These are phyloP conservation scores for Antedon mediterranea DNA, from an alignment of 53 echinoderm and acorn worm genomes.

Conservation along the genomic window DNA sequence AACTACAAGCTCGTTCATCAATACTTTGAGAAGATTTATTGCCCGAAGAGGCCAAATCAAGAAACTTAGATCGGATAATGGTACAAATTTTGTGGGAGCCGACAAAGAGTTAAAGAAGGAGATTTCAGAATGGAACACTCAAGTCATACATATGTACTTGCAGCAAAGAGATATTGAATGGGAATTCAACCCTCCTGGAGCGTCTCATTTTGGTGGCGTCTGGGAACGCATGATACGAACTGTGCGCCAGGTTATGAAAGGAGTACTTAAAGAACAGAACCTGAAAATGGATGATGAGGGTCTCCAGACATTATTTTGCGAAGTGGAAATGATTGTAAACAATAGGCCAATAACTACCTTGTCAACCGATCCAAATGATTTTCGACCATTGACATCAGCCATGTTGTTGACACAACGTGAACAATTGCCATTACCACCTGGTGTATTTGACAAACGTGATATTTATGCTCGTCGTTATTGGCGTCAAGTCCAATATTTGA, in stretches of 20 bases:
- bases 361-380: background rate
- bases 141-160: slow-evolving; percentile 9
- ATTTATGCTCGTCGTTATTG: slow-evolving; percentile 25
- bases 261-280: slow-evolving; percentile 7
- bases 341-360: background rate
- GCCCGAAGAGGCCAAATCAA: slow-evolving; percentile 29
- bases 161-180: slow-evolving; percentile 29
- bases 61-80: slow-evolving; percentile 34
- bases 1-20: slow-evolving; percentile 27
- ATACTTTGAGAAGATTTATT: slow-evolving; percentile 25
- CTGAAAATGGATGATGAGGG: slow-evolving; percentile 15
- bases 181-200: slow-evolving; percentile 47
- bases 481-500: slow-evolving; percentile 30
- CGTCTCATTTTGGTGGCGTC: slow-evolving; percentile 31
- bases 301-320: slow-evolving; percentile 16
- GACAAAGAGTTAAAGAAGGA: slow-evolving; percentile 19
- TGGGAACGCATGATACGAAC: background rate
- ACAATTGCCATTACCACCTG: background rate
- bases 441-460: slow-evolving; percentile 16
- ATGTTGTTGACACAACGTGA: slow-evolving; percentile 10
- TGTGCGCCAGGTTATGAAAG: slow-evolving; percentile 8
- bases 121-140: slow-evolving; percentile 14
- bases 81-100: slow-evolving; percentile 36
- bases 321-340: slow-evolving; percentile 7
- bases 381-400: slow-evolving; percentile 3